Base-by-base conservation (phyloP, 2,888 invertebrate species). In the Drosophila niveifrons region DNA sequence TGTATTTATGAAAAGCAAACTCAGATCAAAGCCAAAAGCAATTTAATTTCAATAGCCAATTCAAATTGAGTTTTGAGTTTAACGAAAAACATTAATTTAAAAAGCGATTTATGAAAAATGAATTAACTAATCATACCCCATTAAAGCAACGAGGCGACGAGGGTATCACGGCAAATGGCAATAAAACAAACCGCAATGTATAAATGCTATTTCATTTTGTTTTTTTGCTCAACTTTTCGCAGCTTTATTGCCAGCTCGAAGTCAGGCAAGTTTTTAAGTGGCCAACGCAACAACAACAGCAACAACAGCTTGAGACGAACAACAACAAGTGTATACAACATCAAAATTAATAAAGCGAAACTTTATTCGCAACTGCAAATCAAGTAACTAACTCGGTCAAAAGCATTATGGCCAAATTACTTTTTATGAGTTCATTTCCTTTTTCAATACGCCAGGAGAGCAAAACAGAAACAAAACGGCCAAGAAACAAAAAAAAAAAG, bases 341-440 rank as follows among this genome's bases (percentile, higher is more conserved):
- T 77, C 69, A 78, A 83, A 86, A 86, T 86, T 86, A 86, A 86
- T 86, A 86, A 88, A 82, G 86, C 86, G 82, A 88, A 86, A 86
- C 88, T 86, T 86, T 82, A 88, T 86, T 80, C 84, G 88, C 82
- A 88, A 86, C 88, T 86, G 85, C 86, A 88, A 88, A 86, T 82
- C 82, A 83, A 83, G 88, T 88, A 83, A 88, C 86, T 83, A 82
- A 84, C 85, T 87, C 80, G 72, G 69, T 82, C 88, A 80, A 87
- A 66, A 82, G 80, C 85, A 88, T 86, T 86, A 88, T 78, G 88
- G 75, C 88, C 73, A 86, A 88, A 86, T 86, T 88, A 88, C 88
- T 88, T 86, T 86, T 86, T 86, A 86, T 86, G 88, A 86, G 84
- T 88, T 88, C 75, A 83, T 86, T 86, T 86, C 83, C 80, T 75